phyloP scores from a whole-genome alignment of 2,797 vertebrate genomes.

The Tarsius wallacei region DNA sequence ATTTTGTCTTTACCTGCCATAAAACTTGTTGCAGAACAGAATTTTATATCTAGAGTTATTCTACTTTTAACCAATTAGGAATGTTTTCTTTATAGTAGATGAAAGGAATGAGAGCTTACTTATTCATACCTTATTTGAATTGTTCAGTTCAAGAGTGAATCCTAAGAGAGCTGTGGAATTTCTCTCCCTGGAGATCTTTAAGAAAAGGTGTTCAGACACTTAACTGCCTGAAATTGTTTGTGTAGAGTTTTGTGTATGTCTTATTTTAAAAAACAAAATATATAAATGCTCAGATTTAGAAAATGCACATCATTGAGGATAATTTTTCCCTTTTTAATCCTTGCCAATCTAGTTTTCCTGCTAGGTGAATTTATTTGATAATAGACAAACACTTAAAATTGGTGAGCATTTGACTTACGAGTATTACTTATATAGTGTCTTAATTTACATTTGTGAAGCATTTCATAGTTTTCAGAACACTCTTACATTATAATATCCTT shows the following conservation, averaged over 20 bases:
- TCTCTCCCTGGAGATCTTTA: conserved; percentile 60
- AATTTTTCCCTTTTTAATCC: conserved; percentile 58
- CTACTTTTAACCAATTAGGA: neutral
- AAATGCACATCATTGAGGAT: conserved; percentile 59
- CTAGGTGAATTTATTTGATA: conserved; percentile 54
- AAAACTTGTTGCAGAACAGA: conserved; percentile 21
- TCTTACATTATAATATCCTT: neutral
- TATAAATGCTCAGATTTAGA: conserved; percentile 61
- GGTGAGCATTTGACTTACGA: conserved; percentile 49
- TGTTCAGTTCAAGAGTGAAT: conserved; percentile 57
- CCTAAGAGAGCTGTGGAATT: neutral
- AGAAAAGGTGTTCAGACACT: conserved; percentile 50
- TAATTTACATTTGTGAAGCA: conserved; percentile 58
- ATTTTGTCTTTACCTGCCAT: neutral
- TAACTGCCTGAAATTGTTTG: conserved; percentile 69
- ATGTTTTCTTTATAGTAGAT: conserved; percentile 23
- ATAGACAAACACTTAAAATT: conserved; percentile 46
- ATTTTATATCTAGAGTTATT: neutral
- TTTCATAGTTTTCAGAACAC: conserved; percentile 40
- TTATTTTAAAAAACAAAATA: conserved; percentile 32
- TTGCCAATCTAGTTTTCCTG: neutral
- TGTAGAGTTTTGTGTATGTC: conserved; percentile 32
- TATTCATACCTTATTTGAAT: conserved; percentile 23
- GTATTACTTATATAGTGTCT: neutral
- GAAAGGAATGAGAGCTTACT: conserved; percentile 18